Conservation (phyloP, 92 coral and sea anemone species). For the Pocillopora grandis region DNA sequence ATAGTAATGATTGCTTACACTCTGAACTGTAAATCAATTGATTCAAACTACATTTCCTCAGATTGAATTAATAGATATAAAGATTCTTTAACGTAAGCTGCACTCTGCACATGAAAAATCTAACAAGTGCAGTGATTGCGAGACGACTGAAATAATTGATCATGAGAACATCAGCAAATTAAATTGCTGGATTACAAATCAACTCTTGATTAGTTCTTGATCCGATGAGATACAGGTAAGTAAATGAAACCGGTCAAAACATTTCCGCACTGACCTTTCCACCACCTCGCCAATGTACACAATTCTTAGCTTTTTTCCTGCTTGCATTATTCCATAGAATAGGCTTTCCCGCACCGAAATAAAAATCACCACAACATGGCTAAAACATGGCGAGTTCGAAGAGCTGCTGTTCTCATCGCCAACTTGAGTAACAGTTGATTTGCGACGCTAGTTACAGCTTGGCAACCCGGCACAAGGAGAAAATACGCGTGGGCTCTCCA, state of each 20-base stretch:
- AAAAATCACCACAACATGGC: background rate
- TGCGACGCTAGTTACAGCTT: constrained; percentile 14
- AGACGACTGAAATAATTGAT: background rate
- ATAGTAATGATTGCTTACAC: too few relatives aligned
- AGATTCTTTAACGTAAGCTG: too few relatives aligned
- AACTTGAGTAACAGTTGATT: constrained; percentile 18
- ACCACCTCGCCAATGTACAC: constrained; percentile 92
- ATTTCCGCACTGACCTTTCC: too few relatives aligned
- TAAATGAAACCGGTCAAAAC: too few relatives aligned
- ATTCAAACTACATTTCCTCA: too few relatives aligned
- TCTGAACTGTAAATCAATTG: too few relatives aligned
- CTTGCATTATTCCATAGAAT: constrained; percentile 60
- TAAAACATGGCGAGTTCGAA: background rate
- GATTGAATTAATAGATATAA: too few relatives aligned
- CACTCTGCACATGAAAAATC: too few relatives aligned
- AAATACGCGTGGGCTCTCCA: background rate
- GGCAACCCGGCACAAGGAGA: background rate
- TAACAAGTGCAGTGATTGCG: too few relatives aligned
- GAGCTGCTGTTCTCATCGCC: constrained; percentile 3
- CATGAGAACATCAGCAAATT: background rate
- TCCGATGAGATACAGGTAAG: too few relatives aligned
- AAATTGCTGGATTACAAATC: background rate
- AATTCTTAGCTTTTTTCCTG: constrained; percentile 81
- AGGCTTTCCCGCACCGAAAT: background rate
- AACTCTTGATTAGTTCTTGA: background rate